Percentiles rank a stretch among this genome's conserved stretches.
Evolutionary conservation across 2,888 invertebrate species (phyloP).

Genomic region (Caenorhabditis drosophilae): DNA sequence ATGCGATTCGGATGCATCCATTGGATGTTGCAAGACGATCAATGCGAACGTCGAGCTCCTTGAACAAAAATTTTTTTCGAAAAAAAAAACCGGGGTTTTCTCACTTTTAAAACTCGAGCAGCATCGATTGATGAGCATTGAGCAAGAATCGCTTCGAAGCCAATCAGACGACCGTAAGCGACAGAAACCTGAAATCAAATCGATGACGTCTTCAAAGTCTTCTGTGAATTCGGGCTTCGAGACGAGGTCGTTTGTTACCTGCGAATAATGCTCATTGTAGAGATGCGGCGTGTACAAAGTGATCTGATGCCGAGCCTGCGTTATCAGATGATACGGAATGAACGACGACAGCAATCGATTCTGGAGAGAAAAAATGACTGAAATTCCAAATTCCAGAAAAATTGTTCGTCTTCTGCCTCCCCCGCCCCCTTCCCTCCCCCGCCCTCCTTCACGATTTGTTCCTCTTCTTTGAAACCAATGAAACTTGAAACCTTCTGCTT

Average conservation of each 20-base stretch:
- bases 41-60: slow-evolving; percentile 57
- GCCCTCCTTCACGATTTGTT: too few relatives aligned
- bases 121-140: slow-evolving; percentile 64
- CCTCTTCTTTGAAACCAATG: too few relatives aligned
- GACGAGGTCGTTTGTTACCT: slow-evolving; percentile 37
- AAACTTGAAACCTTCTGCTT: too few relatives aligned
- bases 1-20: slow-evolving; percentile 43
- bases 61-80: too few relatives aligned
- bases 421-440: too few relatives aligned
- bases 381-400: too few relatives aligned
- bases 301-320: slow-evolving; percentile 59
- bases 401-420: too few relatives aligned
- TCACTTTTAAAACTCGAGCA: slow-evolving; percentile 54
- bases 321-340: slow-evolving; percentile 60
- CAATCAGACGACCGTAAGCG: slow-evolving; percentile 58
- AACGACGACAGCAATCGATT: slow-evolving; percentile 57
- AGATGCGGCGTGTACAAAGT: slow-evolving; percentile 55
- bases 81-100: too few relatives aligned
- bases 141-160: slow-evolving; percentile 57
- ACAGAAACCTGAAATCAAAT: slow-evolving; percentile 56
- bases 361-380: slow-evolving; percentile 45
- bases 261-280: slow-evolving; percentile 58
- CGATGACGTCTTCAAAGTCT: not conserved
- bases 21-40: slow-evolving; percentile 28
- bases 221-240: slow-evolving; percentile 1